Evolutionary conservation across 2,113 vertebrate species (phyloP).

Genomic region (Carassius gibelio): DNA sequence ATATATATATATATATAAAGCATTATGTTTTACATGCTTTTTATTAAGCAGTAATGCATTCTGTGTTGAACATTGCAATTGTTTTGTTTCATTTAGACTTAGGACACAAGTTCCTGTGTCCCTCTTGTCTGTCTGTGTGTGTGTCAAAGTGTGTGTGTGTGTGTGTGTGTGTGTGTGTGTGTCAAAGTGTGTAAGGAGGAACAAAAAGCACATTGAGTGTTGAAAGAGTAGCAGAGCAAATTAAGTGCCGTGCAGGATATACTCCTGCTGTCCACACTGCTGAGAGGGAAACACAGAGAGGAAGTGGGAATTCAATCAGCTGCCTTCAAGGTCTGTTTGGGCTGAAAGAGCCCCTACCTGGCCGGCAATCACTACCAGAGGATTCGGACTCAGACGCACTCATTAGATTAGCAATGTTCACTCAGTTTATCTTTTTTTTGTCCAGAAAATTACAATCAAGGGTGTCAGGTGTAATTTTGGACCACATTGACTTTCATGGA

Average conservation of each 20-base stretch:
- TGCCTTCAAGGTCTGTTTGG: conserved; percentile 74
- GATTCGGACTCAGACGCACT: conserved; percentile 16
- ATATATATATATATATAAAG: too few relatives aligned
- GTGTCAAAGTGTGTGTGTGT: too few relatives aligned
- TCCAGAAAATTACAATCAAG: background rate
- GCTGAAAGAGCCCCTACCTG: conserved; percentile 59
- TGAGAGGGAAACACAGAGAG: conserved; percentile 57
- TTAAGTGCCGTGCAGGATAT: conserved; percentile 51
- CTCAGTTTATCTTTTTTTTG: background rate
- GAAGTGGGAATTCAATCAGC: conserved; percentile 70
- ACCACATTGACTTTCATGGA: background rate
- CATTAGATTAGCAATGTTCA: background rate
- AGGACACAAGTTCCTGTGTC: background rate
- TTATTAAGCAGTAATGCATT: background rate
- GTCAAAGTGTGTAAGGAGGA: conserved; percentile 32
- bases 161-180: conserved; percentile 19
- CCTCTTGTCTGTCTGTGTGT: background rate
- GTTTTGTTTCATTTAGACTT: background rate
- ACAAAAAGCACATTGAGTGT: conserved; percentile 68
- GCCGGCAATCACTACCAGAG: conserved; percentile 48
- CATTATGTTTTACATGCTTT: background rate
- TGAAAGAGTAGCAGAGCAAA: conserved; percentile 38
- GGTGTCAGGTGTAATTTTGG: background rate
- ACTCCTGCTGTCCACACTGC: conserved; percentile 49
- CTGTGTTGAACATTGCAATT: background rate